Evolutionary conservation across 2,113 vertebrate genomes (phyloP).

Genomic region (Carassius auratus): DNA sequence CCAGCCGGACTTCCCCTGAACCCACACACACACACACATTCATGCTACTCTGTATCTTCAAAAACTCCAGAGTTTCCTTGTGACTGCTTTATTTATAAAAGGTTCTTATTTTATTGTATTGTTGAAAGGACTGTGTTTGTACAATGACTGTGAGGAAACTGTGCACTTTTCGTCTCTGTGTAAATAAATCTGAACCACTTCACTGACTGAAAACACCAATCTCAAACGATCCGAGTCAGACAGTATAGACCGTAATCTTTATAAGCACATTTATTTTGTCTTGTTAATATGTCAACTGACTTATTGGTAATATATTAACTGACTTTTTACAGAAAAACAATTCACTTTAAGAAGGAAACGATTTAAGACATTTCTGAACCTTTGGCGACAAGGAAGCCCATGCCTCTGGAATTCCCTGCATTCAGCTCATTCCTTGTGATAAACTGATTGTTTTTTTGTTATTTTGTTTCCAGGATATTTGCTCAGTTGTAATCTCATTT

Average conservation of each 20-base stretch:
- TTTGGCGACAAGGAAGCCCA: background rate
- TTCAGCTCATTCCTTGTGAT: background rate
- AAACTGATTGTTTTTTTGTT: background rate
- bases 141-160: background rate
- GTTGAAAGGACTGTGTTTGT: background rate
- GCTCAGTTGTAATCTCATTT: background rate
- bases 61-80: background rate
- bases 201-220: background rate
- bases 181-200: background rate
- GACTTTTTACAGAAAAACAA: background rate
- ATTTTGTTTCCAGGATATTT: background rate
- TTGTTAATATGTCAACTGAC: background rate
- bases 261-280: background rate
- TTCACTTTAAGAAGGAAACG: background rate
- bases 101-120: background rate
- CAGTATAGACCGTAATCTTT: background rate
- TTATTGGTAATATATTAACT: background rate
- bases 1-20: slow-evolving; percentile 56
- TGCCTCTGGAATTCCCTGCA: no score
- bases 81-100: background rate
- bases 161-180: background rate
- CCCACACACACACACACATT: background rate
- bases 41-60: background rate
- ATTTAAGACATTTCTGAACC: background rate
- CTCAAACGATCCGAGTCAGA: slow-evolving; percentile 3